Evolutionary conservation across 2,888 invertebrate species (phyloP), one percentile per base, ranked within the genome.

Genomic region (Polydrusus pterygomalis): DNA sequence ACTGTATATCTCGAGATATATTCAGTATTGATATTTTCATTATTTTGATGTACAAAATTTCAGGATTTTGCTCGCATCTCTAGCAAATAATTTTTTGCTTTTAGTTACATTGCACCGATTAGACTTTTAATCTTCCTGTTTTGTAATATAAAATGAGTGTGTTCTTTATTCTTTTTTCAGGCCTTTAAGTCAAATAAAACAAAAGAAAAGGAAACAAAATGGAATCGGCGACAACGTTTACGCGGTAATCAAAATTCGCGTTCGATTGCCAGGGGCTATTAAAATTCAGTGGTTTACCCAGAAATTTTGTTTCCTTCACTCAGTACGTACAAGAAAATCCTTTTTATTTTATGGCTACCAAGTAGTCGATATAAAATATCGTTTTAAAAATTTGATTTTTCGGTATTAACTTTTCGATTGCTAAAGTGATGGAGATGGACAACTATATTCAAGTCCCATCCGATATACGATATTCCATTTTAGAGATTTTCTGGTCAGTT

Each of bases 321-420:
- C 51, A 51, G 51, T 20, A 51, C 18, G 51, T 51, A 51, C 51
- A 51, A 51, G 51, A 51, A 51, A 51, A 51, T 51, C 51, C 51
- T 51, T 51, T 51, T 51, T 51, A 51, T 20, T 51, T 51, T 20
- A 51, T 51, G 11, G 51, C 11, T 51, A 11, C 11, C 11, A 51
- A 51, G 51, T 6, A 20, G 20, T 18, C 20, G 20, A 51, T 51
- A 20, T 51, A 10, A 10, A 18, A 49, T 49, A 51, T 20, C 3
- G 10, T 51, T 20, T 11, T 11, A 51, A 51, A 49, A 51, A 18
- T 18, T 51, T 20, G 9, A n/a, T 9, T 20, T 25, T 25, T 25
- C 25, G 5, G 25, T 25, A 3, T 25, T 25, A 25, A n/a, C n/a
- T n/a, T n/a, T n/a, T n/a, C n/a, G n/a, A n/a, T n/a, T n/a, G n/a